Percentiles rank a stretch among this genome's conserved stretches.
phyloP scores from a whole-genome alignment of 2,888 invertebrate genomes.

The Drosophila algonquin region DNA sequence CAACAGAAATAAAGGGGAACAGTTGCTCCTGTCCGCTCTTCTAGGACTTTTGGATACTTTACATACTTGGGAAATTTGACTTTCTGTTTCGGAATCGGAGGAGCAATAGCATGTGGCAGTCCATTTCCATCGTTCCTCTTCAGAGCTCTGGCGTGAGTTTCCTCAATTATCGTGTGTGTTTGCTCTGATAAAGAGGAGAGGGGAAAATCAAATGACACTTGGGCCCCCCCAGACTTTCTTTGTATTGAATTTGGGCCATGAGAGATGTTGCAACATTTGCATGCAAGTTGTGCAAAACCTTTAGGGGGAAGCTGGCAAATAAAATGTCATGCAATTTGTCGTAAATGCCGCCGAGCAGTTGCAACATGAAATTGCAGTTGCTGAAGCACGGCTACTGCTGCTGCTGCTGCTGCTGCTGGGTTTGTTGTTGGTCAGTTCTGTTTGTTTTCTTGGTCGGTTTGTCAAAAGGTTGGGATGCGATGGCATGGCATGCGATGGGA shows the following conservation, averaged over 20 bases:
- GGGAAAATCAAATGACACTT: slow-evolving; percentile 17
- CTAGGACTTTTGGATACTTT: no score
- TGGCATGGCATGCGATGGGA: slow-evolving; percentile 31
- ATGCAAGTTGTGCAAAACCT: slow-evolving; percentile 43
- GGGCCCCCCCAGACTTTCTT: slow-evolving; percentile 34
- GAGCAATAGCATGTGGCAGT: no score
- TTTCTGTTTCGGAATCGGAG: slow-evolving; percentile 20
- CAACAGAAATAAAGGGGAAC: slow-evolving; percentile 1
- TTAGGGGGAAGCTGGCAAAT: slow-evolving; percentile 13
- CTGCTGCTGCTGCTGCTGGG: slow-evolving; percentile 18
- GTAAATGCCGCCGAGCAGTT: slow-evolving; percentile 59
- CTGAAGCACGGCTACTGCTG: slow-evolving; percentile 16
- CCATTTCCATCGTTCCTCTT: no score
- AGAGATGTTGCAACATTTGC: slow-evolving; percentile 20
- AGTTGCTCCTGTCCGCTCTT: no score
- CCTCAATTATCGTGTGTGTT: background rate
- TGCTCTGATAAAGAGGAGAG: slow-evolving; percentile 12
- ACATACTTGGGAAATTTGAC: slow-evolving; percentile 42
- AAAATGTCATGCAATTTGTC: slow-evolving; percentile 77
- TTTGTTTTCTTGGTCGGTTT: slow-evolving; percentile 73
- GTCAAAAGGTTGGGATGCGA: slow-evolving; percentile 71
- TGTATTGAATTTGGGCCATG: slow-evolving; percentile 18
- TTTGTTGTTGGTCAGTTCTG: slow-evolving; percentile 66
- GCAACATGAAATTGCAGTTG: slow-evolving; percentile 65
- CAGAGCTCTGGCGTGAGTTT: no score